Base-by-base conservation (phyloP, 2,888 invertebrate genomes). In the Ennomos fuscantarius region DNA sequence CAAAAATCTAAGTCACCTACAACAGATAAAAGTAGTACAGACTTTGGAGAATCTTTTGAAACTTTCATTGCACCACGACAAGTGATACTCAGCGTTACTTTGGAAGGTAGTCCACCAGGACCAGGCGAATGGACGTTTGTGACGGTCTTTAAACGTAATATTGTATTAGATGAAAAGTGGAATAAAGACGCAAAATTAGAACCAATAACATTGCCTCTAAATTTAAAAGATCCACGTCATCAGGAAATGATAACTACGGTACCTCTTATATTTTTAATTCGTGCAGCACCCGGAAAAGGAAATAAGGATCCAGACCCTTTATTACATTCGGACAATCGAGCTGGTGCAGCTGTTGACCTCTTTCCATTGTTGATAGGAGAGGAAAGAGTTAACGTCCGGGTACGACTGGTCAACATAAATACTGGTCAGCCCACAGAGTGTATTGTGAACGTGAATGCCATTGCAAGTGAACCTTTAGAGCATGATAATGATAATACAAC, bases 291-390 rank as follows among this genome's bases (percentile, higher is more conserved):
- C 42, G 78, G 74, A 10, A 89, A 89, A 74, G 57, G 65, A 10
- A 2, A 69, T 2, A 87, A 82, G 64, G 89, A 89, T 35, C 65
- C 72, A 10, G 90, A 90, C 62, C 88, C 85, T 24, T 72, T 90
- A 24, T 52, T 75, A 1, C 76, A 82, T 63, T 8, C 60, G 1
- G 89, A 90, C 24, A 91, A 90, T 70, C 76, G 78, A 34, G 86
- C 85, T 39, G 90, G 90, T 13, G 89, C 80, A 3, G 81, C 79
- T 12, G 70, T 89, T 9, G 91, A 91, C 68, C 74, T 92, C 48
- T 76, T 85, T 60, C 89, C 92, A 24, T 69, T 92, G 31, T 51
- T 87, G 13, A 63, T 89, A 36, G 90, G 91, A 12, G 85, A 88
- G 65, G 71, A 83, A 62, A 70, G 79, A 55, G 62, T 90, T 41